Conservation (phyloP, 2,113 vertebrate genomes). For the Glaucomys volans region DNA sequence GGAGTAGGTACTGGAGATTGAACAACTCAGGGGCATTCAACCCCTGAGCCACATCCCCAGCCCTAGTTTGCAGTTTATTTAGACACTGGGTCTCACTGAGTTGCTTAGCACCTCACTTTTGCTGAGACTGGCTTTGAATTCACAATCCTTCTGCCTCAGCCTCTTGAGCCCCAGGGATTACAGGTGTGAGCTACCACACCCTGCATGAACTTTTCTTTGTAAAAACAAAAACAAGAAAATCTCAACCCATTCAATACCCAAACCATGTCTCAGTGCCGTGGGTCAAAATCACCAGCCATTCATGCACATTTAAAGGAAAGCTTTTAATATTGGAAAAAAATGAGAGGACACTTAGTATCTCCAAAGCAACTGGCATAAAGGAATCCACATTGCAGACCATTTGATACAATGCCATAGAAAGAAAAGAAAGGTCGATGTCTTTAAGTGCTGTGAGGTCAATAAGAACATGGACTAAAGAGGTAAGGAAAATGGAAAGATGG, state of each 20-base stretch:
- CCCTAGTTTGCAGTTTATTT: too few species aligned
- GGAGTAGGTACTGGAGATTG: too few species aligned
- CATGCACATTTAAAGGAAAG: background rate
- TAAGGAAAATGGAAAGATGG: slow-evolving; percentile 24
- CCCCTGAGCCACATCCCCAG: too few species aligned
- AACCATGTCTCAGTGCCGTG: background rate
- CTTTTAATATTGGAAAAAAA: slow-evolving; percentile 9
- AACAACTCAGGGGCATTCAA: too few species aligned
- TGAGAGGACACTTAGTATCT: background rate
- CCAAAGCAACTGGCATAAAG: slow-evolving; percentile 16
- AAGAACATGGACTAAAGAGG: slow-evolving; percentile 20
- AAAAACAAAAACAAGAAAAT: background rate
- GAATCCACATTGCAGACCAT: background rate
- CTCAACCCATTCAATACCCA: background rate
- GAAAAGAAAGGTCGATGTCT: slow-evolving; percentile 42
- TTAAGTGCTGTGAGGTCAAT: slow-evolving; percentile 36
- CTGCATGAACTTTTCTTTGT: background rate
- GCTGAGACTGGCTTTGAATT: too few species aligned
- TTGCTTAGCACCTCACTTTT: too few species aligned
- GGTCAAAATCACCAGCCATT: background rate
- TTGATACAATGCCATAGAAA: slow-evolving; percentile 43
- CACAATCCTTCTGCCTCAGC: too few species aligned
- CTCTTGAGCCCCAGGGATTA: too few species aligned
- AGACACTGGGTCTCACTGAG: too few species aligned
- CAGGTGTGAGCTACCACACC: too few species aligned